These are phyloP conservation scores for Thaleichthys pacificus DNA, from an alignment of 2,797 vertebrate genomes.

Conservation along the genomic window DNA sequence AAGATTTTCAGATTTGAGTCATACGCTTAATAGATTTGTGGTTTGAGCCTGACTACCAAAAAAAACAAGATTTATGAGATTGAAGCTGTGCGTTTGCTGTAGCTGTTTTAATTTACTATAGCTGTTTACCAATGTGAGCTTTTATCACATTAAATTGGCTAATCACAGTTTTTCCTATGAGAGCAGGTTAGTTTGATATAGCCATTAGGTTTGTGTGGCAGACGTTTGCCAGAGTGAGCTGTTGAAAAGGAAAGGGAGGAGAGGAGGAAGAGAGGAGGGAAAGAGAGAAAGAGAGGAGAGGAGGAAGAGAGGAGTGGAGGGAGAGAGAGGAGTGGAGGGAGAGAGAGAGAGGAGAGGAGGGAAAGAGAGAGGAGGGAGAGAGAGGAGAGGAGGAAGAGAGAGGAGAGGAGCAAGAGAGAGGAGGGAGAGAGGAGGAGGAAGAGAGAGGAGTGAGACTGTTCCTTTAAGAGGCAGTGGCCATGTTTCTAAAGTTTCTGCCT, in stretches of 20 bases:
- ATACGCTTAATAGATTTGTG: conserved; percentile 4
- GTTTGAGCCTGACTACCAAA: neutral
- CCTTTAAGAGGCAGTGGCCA: conserved; percentile 82
- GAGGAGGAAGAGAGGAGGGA: too few relatives aligned
- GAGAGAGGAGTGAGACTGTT: conserved; percentile 28
- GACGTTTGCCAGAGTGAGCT: conserved; percentile 67
- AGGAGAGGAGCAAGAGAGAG: too few relatives aligned
- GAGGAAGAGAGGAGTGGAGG: too few relatives aligned
- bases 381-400: too few relatives aligned
- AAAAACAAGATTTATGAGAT: neutral
- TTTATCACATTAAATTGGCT: conserved; percentile 38
- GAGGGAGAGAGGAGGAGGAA: too few relatives aligned
- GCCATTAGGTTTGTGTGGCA: conserved; percentile 66
- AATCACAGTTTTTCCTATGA: conserved; percentile 59
- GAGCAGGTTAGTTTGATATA: conserved; percentile 65
- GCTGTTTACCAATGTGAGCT: neutral
- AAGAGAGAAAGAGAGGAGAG: too few relatives aligned
- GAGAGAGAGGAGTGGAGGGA: too few relatives aligned
- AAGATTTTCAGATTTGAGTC: neutral
- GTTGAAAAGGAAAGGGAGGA: conserved; percentile 64
- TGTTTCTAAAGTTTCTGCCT: conserved; percentile 86
- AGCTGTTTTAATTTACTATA: neutral
- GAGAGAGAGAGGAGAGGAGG: too few relatives aligned
- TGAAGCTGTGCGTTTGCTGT: neutral
- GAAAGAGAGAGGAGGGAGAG: neutral